A percentile compares a stretch with the other conserved stretches of the same genome.
phyloP scores from a whole-genome alignment of 53 echinoderm and acorn worm species.

The Arbacia lixula region DNA sequence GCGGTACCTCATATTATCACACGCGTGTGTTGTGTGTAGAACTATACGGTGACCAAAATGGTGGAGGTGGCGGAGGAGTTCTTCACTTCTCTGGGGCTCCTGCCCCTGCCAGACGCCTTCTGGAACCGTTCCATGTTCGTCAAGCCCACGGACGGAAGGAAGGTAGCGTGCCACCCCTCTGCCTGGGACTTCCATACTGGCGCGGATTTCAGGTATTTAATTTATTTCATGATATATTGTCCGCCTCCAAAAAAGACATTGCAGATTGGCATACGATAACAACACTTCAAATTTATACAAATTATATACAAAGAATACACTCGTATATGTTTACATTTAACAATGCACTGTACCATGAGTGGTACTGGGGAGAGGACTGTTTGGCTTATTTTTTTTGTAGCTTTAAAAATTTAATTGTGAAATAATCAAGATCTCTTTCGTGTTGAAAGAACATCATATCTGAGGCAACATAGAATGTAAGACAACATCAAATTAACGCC shows the following conservation, averaged over 20 bases:
- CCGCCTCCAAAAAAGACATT: neutral
- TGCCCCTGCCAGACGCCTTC: conserved; percentile 74
- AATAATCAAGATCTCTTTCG: too few species aligned
- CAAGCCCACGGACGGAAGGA: conserved; percentile 70
- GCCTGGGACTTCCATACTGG: conserved; percentile 95
- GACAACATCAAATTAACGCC: too few species aligned
- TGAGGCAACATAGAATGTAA: too few species aligned
- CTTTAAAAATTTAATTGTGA: too few species aligned
- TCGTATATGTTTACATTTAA: too few species aligned
- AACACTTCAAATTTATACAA: neutral
- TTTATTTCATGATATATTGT: neutral
- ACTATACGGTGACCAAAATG: conserved; percentile 66
- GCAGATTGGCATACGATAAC: neutral
- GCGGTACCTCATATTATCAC: too few species aligned
- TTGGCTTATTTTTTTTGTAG: too few species aligned
- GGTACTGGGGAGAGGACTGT: too few species aligned
- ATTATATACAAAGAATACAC: neutral
- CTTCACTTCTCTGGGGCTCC: conserved; percentile 75
- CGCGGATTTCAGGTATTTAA: conserved; percentile 82
- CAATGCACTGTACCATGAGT: too few species aligned
- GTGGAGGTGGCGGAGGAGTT: conserved; percentile 83
- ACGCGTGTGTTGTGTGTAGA: too few species aligned
- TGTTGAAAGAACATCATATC: too few species aligned
- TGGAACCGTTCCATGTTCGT: conserved; percentile 85
- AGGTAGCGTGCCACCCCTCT: conserved; percentile 90